Base-by-base conservation (phyloP, 1,140 invertebrate genomes). In the Lethrus apterus region DNA sequence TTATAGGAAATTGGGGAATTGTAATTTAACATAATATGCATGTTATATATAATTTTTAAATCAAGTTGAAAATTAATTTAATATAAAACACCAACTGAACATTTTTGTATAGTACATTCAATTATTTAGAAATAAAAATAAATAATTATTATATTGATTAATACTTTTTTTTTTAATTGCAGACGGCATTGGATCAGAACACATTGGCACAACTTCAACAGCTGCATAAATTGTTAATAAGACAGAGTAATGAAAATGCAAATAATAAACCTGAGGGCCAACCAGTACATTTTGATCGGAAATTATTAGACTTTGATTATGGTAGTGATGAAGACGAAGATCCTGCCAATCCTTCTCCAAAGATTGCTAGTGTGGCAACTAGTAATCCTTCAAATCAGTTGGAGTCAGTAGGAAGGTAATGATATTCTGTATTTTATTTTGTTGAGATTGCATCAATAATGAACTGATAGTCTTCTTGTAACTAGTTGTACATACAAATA, bases 251-350 rank as follows among this genome's bases (percentile, higher is more conserved):
- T 10, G 69, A 58, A 55, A 9, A 71, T 62, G 33, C 66, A 63
- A 50, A 65, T 66, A n/a, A n/a, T n/a, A 57, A 54, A 42, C 44
- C 48, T 7, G 56, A 59, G 23, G 31, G 30, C 1, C 57, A 56
- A 49, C 51, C 50, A 31, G 74, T 81, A 1, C 80, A 80, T 54
- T 83, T 84, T 62, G 80, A 79, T 60, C 84, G 83, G 62, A 87
- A 89, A 64, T 61, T 90, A 1, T 64, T 91, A 15, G 86, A 89
- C 61, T 89, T 86, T 70, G 87, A 89, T 66, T 89, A 89, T 68
- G 84, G 81, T 0, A 84, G 87, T 53, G 84, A 85, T 60, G 84
- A 87, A 51, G 86, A 89, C 20, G 86, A 89, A 38, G 67, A 77
- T 41, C 70, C 75, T 14, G 50, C 54, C 2, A 58, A 64, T 56